Base-by-base conservation (phyloP, 2,113 vertebrate species). In the Amazona guildingii region DNA sequence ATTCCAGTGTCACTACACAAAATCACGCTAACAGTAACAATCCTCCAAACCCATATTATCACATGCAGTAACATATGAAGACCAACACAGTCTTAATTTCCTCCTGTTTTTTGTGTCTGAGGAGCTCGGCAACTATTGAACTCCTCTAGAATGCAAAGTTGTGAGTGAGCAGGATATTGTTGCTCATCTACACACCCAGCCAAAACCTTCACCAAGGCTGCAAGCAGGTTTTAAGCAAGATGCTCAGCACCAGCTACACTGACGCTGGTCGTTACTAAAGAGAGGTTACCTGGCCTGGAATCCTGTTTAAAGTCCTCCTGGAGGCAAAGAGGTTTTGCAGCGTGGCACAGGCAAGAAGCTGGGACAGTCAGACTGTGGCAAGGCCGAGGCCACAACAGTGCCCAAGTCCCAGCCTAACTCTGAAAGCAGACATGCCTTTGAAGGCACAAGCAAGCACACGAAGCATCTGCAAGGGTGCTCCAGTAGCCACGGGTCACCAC, bases 141-240 rank as follows among this genome's bases (percentile, higher is more conserved):
- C 35, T 17, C 63, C 20, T 12, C 4, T 0, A 3, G 51, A 35
- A 27, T 0, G 3, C 20, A 5, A 4, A 64, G 28, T 0, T 17
- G 33, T 37, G 55, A 49, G 37, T 4, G 5, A 52, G 62, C 48
- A 43, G 61, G 57, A 21, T 6, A 5, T 2, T 3, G 9, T 29
- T 7, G 19, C 35, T 76, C 7, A 3, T 7, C 43, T 44, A 17
- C 44, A 29, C 37, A 51, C 72, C 37, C 64, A 54, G 61, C 69
- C 23, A 10, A 43, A 68, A 43, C 12, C 69, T 27, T 8, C 0
- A 8, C 88, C 69, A n/a, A 68, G 69, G 66, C 77, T 74, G 59
- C 25, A 7, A 39, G 49, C 0, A 1, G 24, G 57, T 33, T 69
- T 0, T 6, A 11, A 28, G 29, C 7, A 23, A 3, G 28, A 48